These are phyloP conservation scores for Stictonetta naevosa DNA, from an alignment of 2,113 vertebrate genomes.

Conservation along the genomic window DNA sequence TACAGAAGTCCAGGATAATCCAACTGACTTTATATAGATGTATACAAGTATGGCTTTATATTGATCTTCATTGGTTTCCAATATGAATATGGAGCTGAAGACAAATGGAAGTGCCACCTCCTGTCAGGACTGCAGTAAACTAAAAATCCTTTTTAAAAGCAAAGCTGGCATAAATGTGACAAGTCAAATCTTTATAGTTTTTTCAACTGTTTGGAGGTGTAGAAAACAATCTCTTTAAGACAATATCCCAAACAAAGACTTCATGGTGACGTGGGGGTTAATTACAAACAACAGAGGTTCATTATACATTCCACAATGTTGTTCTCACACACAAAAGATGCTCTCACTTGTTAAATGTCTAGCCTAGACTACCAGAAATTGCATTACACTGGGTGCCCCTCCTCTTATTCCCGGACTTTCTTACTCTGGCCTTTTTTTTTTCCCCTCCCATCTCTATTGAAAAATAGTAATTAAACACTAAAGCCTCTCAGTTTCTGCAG, in stretches of 20 bases:
- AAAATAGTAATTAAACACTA: conserved; percentile 83
- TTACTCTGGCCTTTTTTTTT: conserved; percentile 6
- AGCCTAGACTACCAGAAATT: conserved; percentile 66
- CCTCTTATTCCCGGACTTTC: conserved; percentile 63
- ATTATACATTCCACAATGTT: conserved; percentile 72
- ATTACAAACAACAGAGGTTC: conserved; percentile 71
- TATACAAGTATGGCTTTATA: background rate
- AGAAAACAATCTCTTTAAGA: conserved; percentile 54
- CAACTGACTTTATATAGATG: background rate
- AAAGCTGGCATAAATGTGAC: background rate
- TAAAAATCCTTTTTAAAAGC: background rate
- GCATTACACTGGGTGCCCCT: conserved; percentile 63
- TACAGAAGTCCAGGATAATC: background rate
- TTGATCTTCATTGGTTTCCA: background rate
- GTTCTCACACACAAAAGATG: conserved; percentile 60
- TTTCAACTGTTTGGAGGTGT: conserved; percentile 3
- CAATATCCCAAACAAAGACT: conserved; percentile 54
- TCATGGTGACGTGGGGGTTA: conserved; percentile 61
- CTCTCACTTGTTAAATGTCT: conserved; percentile 68
- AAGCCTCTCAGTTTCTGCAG: conserved; percentile 84
- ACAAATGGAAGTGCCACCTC: background rate
- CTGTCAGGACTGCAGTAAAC: background rate
- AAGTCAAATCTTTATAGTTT: background rate
- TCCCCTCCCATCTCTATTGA: conserved; percentile 70
- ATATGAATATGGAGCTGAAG: background rate